phyloP scores from a whole-genome alignment of 2,888 invertebrate species.

The Torymus texanus region DNA sequence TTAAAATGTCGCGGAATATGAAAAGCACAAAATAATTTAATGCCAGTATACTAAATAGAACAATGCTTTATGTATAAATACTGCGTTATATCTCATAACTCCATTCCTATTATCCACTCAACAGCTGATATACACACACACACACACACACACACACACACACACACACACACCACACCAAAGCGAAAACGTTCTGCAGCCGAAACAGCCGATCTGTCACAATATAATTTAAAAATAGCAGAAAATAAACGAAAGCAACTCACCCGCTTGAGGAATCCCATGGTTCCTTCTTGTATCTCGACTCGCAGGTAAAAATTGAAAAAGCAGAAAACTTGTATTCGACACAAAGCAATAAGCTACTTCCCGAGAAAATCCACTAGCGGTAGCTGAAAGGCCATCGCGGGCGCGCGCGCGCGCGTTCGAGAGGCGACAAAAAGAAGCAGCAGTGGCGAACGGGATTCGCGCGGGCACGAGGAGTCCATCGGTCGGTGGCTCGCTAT shows the following conservation, averaged over 20 bases:
- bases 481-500: no score
- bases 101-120: background rate
- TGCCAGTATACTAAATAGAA: no score
- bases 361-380: no score
- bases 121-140: constrained; percentile 28
- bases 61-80: no score
- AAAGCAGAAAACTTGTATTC: background rate
- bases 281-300: constrained; percentile 45
- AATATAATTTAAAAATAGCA: background rate
- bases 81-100: no score
- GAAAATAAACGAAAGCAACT: constrained; percentile 47
- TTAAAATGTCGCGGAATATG: no score
- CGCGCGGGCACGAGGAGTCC: background rate
- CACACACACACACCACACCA: no score
- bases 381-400: constrained; percentile 26
- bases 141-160: no score
- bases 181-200: background rate
- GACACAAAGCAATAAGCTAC: no score
- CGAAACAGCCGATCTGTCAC: no score
- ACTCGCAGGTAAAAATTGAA: constrained; percentile 9
- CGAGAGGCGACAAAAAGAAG: no score
- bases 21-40: no score
- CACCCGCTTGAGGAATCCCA: constrained; percentile 64
- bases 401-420: background rate
- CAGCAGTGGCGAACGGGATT: background rate